Percentiles rank a stretch among this genome's conserved stretches.
phyloP scores from a whole-genome alignment of 2,888 invertebrate species.

The Formica aserva region DNA sequence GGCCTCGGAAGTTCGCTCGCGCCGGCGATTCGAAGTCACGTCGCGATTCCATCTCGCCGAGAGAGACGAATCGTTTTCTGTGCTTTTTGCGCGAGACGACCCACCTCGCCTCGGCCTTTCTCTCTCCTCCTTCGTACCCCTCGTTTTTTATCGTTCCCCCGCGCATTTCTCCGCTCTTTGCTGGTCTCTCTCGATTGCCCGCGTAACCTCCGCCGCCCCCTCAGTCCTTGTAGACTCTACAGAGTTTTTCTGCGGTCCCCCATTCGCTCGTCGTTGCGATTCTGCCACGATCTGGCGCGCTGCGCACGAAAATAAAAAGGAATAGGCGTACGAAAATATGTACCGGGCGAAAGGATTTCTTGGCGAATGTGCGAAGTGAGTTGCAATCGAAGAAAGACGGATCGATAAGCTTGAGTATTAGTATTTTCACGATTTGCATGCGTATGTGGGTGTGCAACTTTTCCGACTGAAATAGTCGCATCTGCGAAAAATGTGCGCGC shows the following conservation, averaged over 20 bases:
- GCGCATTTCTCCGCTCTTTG: constrained; percentile 31
- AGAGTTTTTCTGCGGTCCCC: constrained; percentile 60
- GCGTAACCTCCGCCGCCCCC: neutral
- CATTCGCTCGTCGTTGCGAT: constrained; percentile 41
- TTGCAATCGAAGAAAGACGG: constrained; percentile 11
- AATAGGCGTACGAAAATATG: constrained; percentile 64
- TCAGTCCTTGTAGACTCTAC: constrained; percentile 43
- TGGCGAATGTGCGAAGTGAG: constrained; percentile 20
- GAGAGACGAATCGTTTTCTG: constrained; percentile 72
- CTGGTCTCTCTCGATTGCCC: constrained; percentile 26
- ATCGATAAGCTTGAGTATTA: constrained; percentile 32
- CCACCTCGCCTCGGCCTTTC: constrained; percentile 35
- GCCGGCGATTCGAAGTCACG: constrained; percentile 67
- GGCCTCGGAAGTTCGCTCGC: constrained; percentile 60
- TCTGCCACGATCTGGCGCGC: constrained; percentile 51
- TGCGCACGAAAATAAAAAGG: constrained; percentile 48
- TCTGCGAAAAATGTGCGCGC: neutral
- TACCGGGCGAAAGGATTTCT: constrained; percentile 37
- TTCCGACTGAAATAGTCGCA: constrained; percentile 5
- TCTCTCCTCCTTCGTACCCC: neutral
- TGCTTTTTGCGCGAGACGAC: constrained; percentile 53
- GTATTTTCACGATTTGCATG: neutral
- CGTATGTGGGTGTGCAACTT: neutral
- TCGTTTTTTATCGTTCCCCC: constrained; percentile 43
- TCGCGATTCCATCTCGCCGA: constrained; percentile 66